Evolutionary conservation across 2,888 invertebrate species (phyloP).

Genomic region (Cheiracanthium punctorium): DNA sequence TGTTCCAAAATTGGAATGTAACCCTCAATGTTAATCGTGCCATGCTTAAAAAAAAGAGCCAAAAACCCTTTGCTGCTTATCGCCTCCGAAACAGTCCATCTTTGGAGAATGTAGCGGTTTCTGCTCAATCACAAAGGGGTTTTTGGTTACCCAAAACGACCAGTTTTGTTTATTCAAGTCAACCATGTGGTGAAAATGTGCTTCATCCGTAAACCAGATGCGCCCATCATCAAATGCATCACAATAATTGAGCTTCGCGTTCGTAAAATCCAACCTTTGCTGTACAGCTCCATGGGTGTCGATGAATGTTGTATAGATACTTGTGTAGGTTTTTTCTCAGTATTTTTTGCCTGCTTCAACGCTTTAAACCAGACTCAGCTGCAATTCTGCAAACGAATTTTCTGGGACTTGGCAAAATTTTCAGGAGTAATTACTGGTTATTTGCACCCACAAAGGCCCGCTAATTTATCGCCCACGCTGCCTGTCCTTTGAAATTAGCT

Average conservation of each 20-base stretch:
- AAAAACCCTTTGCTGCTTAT: no score
- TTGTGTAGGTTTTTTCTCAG: neutral
- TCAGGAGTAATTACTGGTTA: conserved; percentile 2
- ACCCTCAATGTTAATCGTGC: no score
- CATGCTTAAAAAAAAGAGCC: no score
- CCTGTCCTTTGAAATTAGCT: neutral
- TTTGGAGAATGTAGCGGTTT: no score
- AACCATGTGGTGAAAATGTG: neutral
- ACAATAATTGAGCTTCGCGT: neutral
- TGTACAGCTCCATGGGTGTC: neutral
- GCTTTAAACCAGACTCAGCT: conserved; percentile 25
- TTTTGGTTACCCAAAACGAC: neutral
- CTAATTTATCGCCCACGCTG: neutral
- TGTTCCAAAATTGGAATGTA: no score
- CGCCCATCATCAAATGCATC: neutral
- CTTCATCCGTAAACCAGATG: neutral
- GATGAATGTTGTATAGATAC: neutral
- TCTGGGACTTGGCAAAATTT: neutral
- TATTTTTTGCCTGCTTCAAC: conserved; percentile 3
- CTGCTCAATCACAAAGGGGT: no score
- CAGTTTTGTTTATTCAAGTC: neutral
- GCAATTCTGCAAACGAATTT: conserved; percentile 4
- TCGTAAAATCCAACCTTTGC: neutral
- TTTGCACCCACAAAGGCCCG: neutral
- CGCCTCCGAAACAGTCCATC: no score